Conservation (phyloP, 2,888 invertebrate species). For the Augiades crinisus region DNA sequence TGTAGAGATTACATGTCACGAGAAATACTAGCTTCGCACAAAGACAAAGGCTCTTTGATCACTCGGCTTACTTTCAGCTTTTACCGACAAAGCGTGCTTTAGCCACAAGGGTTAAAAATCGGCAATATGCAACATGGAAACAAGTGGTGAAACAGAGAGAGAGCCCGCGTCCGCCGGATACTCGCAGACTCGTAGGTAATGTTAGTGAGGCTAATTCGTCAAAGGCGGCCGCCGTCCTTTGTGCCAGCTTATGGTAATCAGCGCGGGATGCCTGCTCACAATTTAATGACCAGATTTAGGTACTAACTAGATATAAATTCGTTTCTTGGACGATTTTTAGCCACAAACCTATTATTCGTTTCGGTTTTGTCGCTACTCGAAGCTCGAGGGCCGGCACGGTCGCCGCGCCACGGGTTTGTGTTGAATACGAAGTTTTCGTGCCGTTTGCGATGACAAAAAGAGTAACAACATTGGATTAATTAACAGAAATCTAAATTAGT, state of each 20-base stretch:
- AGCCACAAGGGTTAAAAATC: slow-evolving; percentile 29
- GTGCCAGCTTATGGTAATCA: slow-evolving; percentile 77
- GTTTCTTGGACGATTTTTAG: slow-evolving; percentile 7
- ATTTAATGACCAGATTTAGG: slow-evolving; percentile 57
- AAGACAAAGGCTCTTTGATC: slow-evolving; percentile 26
- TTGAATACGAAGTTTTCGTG: not conserved
- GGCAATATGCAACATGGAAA: slow-evolving; percentile 30
- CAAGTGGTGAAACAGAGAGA: slow-evolving; percentile 23
- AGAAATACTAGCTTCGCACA: slow-evolving; percentile 16
- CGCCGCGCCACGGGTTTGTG: not conserved
- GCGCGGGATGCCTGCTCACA: slow-evolving; percentile 49
- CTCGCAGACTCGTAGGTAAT: slow-evolving; percentile 48
- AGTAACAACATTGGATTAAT: not conserved
- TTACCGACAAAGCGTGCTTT: slow-evolving; percentile 23
- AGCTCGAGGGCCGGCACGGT: not conserved
- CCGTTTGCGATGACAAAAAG: not conserved
- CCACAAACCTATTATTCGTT: not conserved
- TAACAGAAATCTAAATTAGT: not conserved
- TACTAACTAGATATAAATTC: slow-evolving; percentile 19
- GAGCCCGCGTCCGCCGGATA: slow-evolving; percentile 26
- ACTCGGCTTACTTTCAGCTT: slow-evolving; percentile 22
- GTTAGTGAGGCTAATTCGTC: slow-evolving; percentile 73
- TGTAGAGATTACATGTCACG: slow-evolving; percentile 17
- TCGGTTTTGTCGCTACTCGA: not conserved
- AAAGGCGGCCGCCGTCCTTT: slow-evolving; percentile 70